phyloP scores from a whole-genome alignment of 1,140 invertebrate species.

The Ylistrum balloti region DNA sequence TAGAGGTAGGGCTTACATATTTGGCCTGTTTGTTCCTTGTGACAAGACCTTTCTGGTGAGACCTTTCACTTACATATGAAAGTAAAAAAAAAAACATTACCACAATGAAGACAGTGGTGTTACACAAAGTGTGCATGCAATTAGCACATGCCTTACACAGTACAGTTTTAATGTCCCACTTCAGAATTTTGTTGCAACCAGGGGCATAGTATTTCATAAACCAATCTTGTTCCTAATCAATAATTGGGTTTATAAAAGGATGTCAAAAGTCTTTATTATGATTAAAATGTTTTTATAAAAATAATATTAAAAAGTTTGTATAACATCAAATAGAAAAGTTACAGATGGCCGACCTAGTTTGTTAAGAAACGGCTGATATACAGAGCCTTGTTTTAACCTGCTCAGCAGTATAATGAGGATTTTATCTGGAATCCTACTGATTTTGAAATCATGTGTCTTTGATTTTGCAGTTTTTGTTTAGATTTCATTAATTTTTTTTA shows the following conservation, averaged over 20 bases:
- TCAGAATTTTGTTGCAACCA: too few species aligned
- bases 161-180: too few species aligned
- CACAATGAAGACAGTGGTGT: not conserved
- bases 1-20: too few species aligned
- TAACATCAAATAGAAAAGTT: too few species aligned
- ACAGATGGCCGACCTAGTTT: not conserved
- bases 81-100: not conserved
- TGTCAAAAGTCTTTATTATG: not conserved
- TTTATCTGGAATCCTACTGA: not conserved
- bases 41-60: too few species aligned
- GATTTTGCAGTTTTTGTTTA: not conserved
- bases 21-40: too few species aligned
- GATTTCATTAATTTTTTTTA: constrained; percentile 18
- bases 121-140: too few species aligned
- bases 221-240: not conserved
- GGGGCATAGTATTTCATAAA: too few species aligned
- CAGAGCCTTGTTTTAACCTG: not conserved
- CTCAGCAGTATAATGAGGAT: constrained; percentile 10
- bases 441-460: not conserved
- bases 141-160: too few species aligned
- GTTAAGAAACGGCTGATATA: not conserved
- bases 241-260: not conserved
- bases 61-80: too few species aligned
- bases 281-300: not conserved
- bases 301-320: not conserved